Evolutionary conservation across 2,797 vertebrate species (phyloP).

Genomic region (Thripadectes ignobilis): DNA sequence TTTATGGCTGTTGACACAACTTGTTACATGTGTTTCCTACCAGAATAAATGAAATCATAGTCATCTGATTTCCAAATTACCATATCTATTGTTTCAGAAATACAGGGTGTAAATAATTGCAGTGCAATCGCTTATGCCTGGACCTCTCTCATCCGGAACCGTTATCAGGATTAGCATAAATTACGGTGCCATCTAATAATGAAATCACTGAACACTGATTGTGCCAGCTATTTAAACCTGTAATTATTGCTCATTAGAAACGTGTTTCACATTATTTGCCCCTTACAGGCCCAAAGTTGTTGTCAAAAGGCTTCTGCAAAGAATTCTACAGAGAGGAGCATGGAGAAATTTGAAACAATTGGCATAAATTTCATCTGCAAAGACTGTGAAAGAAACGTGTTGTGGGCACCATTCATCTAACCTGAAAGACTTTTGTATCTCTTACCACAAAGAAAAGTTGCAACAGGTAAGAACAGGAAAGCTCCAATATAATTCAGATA

Average conservation of each 20-base stretch:
- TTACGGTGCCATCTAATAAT: slow-evolving; percentile 81
- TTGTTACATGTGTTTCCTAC: slow-evolving; percentile 80
- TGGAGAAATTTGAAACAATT: not conserved
- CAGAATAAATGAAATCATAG: slow-evolving; percentile 78
- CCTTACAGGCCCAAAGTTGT: slow-evolving; percentile 74
- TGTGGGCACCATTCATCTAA: not conserved
- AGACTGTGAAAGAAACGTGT: not conserved
- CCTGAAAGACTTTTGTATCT: not conserved
- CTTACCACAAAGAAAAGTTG: not conserved
- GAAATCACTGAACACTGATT: slow-evolving; percentile 82
- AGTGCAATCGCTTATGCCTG: slow-evolving; percentile 75
- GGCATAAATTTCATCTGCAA: not conserved
- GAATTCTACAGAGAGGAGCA: slow-evolving; percentile 44
- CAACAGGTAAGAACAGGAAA: not conserved
- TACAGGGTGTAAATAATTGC: slow-evolving; percentile 81
- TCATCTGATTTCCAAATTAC: slow-evolving; percentile 82
- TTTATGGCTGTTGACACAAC: slow-evolving; percentile 79
- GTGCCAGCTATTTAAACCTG: slow-evolving; percentile 80
- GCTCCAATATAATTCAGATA: not conserved
- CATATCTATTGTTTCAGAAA: slow-evolving; percentile 81
- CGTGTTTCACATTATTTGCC: slow-evolving; percentile 76
- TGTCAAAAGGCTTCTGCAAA: slow-evolving; percentile 70
- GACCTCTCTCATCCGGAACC: slow-evolving; percentile 81
- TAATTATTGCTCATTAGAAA: slow-evolving; percentile 82
- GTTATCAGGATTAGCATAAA: slow-evolving; percentile 83